These are phyloP conservation scores for Folsomia candida DNA, from an alignment of 2,888 invertebrate genomes.

Conservation along the genomic window DNA sequence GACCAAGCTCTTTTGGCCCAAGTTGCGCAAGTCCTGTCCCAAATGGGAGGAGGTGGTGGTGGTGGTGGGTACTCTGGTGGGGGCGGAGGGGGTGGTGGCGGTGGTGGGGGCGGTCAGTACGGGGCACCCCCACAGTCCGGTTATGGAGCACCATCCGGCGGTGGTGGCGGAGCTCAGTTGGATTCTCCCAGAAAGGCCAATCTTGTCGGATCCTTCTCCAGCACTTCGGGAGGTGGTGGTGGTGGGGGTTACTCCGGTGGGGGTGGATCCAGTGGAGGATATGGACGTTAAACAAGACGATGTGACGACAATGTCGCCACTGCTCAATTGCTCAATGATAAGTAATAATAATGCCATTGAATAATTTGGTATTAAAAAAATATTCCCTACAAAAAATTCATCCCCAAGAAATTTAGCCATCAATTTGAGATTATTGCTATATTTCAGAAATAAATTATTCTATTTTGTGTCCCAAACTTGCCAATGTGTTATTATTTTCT, in stretches of 20 bases:
- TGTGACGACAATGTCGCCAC: too few species aligned
- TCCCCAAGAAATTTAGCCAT: too few species aligned
- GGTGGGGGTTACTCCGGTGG: slow-evolving; percentile 27
- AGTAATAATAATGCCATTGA: too few species aligned
- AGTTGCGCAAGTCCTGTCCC: slow-evolving; percentile 42
- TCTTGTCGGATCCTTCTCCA: slow-evolving; percentile 32
- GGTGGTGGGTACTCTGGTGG: slow-evolving; percentile 23
- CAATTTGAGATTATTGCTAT: too few species aligned
- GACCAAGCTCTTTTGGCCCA: slow-evolving; percentile 39
- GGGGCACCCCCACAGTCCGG: slow-evolving; percentile 22
- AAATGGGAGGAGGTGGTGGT: slow-evolving; percentile 39
- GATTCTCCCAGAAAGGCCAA: slow-evolving; percentile 25
- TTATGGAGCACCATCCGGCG: slow-evolving; percentile 24
- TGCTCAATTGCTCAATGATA: too few species aligned
- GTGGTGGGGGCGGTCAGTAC: slow-evolving; percentile 1
- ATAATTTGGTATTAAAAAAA: too few species aligned
- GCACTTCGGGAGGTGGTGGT: slow-evolving; percentile 31
- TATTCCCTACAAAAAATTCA: too few species aligned
- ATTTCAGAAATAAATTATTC: too few species aligned
- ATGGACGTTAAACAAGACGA: background rate
- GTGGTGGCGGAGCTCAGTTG: slow-evolving; percentile 27
- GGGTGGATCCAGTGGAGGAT: slow-evolving; percentile 17
- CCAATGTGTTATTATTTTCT: too few species aligned
- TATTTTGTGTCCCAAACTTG: too few species aligned
- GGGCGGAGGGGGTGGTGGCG: slow-evolving; percentile 24